These are phyloP conservation scores for Centropus unirufus DNA, from an alignment of 2,113 vertebrate genomes.

Conservation along the genomic window DNA sequence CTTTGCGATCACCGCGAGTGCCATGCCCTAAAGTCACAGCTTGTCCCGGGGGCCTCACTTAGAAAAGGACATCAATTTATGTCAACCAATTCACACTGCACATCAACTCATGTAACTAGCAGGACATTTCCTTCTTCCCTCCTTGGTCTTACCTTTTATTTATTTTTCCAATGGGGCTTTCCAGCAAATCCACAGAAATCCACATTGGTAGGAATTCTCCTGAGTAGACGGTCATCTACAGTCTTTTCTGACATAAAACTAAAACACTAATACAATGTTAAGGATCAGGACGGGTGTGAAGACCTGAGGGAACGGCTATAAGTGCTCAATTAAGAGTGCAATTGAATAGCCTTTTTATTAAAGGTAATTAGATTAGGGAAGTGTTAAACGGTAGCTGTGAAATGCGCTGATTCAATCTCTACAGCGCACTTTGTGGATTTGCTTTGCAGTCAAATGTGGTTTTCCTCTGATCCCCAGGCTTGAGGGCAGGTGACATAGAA, in stretches of 20 bases:
- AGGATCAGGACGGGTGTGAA: neutral
- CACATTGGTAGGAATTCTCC: neutral
- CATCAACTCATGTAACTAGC: rapidly evolving
- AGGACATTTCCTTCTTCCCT: neutral
- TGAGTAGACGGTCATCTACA: neutral
- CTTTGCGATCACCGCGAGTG: rapidly evolving
- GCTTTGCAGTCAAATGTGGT: rapidly evolving
- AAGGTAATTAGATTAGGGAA: neutral
- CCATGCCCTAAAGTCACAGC: rapidly evolving
- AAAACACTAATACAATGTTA: neutral
- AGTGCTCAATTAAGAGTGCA: neutral
- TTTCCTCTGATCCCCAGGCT: rapidly evolving
- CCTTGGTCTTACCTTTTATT: neutral
- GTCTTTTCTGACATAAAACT: neutral
- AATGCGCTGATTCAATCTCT: rapidly evolving
- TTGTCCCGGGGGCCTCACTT: neutral
- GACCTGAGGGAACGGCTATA: neutral
- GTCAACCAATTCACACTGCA: neutral
- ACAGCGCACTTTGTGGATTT: rapidly evolving
- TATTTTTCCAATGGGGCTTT: neutral
- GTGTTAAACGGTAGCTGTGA: neutral
- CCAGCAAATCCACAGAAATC: neutral
- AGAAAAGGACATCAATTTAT: neutral
- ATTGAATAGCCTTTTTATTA: neutral
- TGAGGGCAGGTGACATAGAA: rapidly evolving